A percentile compares a stretch with the other conserved stretches of the same genome.
These are phyloP conservation scores for fruit fly (Drosophila melanogaster) DNA, from an alignment of 1,140 invertebrate genomes.

Conservation along the genomic window Release_6_plus_ISO1_MT NT_037436.4:10902501-10903000, in stretches of 20 bases:
- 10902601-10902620: conserved; percentile 66
- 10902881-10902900: no score
- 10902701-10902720: neutral
- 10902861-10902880: neutral
- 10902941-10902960: conserved; percentile 62
- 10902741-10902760: neutral
- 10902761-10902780: no score
- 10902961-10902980: conserved; percentile 44
- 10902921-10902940: conserved; percentile 50
- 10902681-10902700: neutral
- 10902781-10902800: no score
- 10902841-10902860: no score
- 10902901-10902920: conserved; percentile 1
- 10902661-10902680: neutral
- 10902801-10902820: no score
- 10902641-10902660: neutral
- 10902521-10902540: conserved; percentile 64
- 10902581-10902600: conserved; percentile 82
- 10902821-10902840: no score
- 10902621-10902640: conserved; percentile 46
- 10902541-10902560: conserved; percentile 80
- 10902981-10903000: conserved; percentile 4
- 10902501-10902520: conserved; percentile 47
- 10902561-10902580: conserved; percentile 53
- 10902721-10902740: neutral